Evolutionary conservation across 1,140 invertebrate species (phyloP).

Genomic region (Drosophila melanogaster): Release_6_plus_ISO1_MT NT_033777.3:26816501-26817000

Average conservation of each 20-base stretch:
- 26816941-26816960: slow-evolving; percentile 42
- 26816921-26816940: not conserved
- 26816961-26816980: slow-evolving; percentile 39
- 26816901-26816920: slow-evolving; percentile 21
- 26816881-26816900: slow-evolving; percentile 49
- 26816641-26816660: slow-evolving; percentile 44
- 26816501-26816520: slow-evolving; percentile 14
- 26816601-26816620: not conserved
- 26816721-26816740: slow-evolving; percentile 73
- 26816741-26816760: slow-evolving; percentile 73
- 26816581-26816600: slow-evolving; percentile 5
- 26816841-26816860: slow-evolving; percentile 28
- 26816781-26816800: not conserved
- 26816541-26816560: slow-evolving; percentile 67
- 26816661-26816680: not conserved
- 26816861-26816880: slow-evolving; percentile 33
- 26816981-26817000: slow-evolving; percentile 54
- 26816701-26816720: slow-evolving; percentile 71
- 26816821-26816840: not conserved
- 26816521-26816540: slow-evolving; percentile 4
- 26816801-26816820: not conserved
- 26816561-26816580: slow-evolving; percentile 31
- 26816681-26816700: slow-evolving; percentile 29
- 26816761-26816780: not conserved
- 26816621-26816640: slow-evolving; percentile 51